phyloP scores from a whole-genome alignment of 1,140 invertebrate species.

The Polyergus mexicanus region DNA sequence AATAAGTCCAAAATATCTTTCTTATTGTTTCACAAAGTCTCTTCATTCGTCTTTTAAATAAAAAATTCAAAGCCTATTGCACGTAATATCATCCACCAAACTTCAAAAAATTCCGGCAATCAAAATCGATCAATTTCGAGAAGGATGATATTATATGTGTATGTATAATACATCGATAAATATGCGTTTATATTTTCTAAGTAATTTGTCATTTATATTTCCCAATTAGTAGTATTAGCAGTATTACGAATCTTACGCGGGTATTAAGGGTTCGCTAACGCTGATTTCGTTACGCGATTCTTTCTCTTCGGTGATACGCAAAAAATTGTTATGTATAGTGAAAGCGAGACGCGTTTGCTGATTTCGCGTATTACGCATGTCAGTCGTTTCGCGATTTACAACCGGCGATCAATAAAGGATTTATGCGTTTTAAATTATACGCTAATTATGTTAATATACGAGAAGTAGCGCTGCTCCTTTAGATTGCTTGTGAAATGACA shows the following conservation, averaged over 20 bases:
- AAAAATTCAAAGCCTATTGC: too few relatives aligned
- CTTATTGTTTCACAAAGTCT: too few relatives aligned
- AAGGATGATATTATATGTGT: too few relatives aligned
- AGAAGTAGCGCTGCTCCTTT: not conserved
- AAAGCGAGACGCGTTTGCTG: not conserved
- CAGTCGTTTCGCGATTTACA: not conserved
- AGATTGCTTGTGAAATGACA: not conserved
- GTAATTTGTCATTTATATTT: not conserved
- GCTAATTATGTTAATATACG: not conserved
- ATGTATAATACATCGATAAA: not conserved
- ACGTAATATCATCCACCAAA: too few relatives aligned
- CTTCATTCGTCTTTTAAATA: too few relatives aligned
- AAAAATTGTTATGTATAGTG: not conserved
- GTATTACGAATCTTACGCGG: not conserved
- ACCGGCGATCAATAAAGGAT: not conserved
- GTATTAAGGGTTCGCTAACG: not conserved
- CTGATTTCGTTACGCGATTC: not conserved
- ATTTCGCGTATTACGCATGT: not conserved
- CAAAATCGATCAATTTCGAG: too few relatives aligned
- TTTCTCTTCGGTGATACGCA: not conserved
- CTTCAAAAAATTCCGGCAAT: too few relatives aligned
- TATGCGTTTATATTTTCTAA: not conserved
- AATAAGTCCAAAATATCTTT: too few relatives aligned
- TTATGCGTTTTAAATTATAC: not conserved
- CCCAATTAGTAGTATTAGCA: not conserved